Conservation (phyloP, 2,797 vertebrate species). For the Esox lucius region DNA sequence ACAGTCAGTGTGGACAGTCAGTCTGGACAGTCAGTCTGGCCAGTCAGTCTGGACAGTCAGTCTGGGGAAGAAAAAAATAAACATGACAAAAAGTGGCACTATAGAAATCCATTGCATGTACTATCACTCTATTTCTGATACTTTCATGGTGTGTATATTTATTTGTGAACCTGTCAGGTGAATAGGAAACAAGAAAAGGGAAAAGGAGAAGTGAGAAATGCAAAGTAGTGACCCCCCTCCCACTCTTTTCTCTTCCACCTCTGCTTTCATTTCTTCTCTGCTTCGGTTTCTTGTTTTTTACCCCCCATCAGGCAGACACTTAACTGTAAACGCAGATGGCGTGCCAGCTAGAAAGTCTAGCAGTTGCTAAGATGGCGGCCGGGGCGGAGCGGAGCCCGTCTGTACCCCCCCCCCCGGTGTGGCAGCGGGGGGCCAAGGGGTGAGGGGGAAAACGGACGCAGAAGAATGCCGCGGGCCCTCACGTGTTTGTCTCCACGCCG, state of each 20-base stretch:
- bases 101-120: constrained; percentile 72
- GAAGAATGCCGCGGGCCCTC: background rate
- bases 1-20: too few relatives aligned
- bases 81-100: background rate
- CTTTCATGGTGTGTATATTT: constrained; percentile 77
- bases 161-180: constrained; percentile 78
- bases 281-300: constrained; percentile 43
- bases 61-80: constrained; percentile 24
- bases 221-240: constrained; percentile 71
- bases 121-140: constrained; percentile 74
- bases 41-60: too few relatives aligned
- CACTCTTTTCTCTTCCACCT: constrained; percentile 63
- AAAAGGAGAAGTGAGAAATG: constrained; percentile 75
- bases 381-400: constrained; percentile 49
- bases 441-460: constrained; percentile 29
- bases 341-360: constrained; percentile 29
- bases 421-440: constrained; percentile 57
- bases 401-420: constrained; percentile 54
- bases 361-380: constrained; percentile 63
- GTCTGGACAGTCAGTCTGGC: constrained; percentile 4
- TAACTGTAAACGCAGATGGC: constrained; percentile 49
- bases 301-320: constrained; percentile 55
- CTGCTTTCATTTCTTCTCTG: constrained; percentile 53
- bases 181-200: constrained; percentile 72
- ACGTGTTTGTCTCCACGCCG: constrained; percentile 36